Base-by-base conservation (phyloP, 1,140 invertebrate genomes). In the Neodiprion pinetum region DNA sequence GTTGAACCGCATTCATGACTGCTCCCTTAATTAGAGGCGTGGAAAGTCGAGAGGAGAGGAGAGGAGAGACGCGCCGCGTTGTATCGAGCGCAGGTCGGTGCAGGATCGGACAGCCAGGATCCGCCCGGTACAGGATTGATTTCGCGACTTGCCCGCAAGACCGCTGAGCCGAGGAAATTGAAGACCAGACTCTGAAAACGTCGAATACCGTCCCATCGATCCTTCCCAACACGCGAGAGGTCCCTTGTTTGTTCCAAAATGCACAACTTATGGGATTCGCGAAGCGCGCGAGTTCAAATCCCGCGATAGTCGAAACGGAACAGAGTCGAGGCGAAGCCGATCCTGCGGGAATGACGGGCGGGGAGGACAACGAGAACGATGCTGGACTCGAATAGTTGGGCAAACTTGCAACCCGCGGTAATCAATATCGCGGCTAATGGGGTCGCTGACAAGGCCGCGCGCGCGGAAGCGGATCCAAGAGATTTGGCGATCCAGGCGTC, bases 1-100 rank as follows among this genome's bases (percentile, higher is more conserved):
- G 67, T 21, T 69, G 21, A 69, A 47, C 67, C 67, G 40, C 40
- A 69, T 47, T 61, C 53, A 61, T 61, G 53, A 61, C 53, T 61
- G 53, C 53, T 61, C 53, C 53, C 53, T 61, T 61, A 61, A 61
- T 61, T 61, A 61, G 5, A 61, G 53, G 53, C 53, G 53, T 61
- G 53, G 53, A 61, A 61, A 61, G 53, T 17, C 9, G 53, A 12
- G 53, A 5, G 53, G 53, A 17, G 11, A 17, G n/a, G 53, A 12
- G 11, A 17, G 11, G 3, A 61, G 53, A 61, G 53, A 61, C 53
- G 5, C 53, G 53, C 53, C 11, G 53, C 11, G 53, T 14, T 61
- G 53, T 12, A 61, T 61, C 11, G 53, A 61, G 53, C n/a, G 28
- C 28, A 40, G n/a, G 53, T 17, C 53, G 53, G 53, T 61, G 53